Evolutionary conservation across 2,113 vertebrate species (phyloP), one percentile per base, ranked within the genome.

Genomic region (Aptenodytes forsteri): DNA sequence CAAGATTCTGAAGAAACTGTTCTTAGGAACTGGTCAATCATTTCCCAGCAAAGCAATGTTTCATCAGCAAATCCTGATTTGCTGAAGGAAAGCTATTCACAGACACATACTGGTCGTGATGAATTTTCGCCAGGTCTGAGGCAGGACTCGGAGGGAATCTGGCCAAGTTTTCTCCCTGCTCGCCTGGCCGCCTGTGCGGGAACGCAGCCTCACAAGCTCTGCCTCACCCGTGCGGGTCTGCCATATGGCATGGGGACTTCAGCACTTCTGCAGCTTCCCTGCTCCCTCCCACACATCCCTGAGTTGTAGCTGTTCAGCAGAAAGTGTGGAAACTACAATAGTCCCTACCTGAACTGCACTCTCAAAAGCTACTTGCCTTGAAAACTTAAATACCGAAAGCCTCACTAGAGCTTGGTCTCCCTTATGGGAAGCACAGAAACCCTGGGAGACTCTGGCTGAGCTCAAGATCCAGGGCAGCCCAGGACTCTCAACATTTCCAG

Each of bases 141-240:
- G 55, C 70, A 77, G n/a, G 38, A 42, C 50, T 76, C 1, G 0
- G 42, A 64, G n/a, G 40, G 70, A 76, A 62, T 36, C 15, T 40
- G 36, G 71, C 42, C 71, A 67, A 49, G 47, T 67, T 89, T 72
- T 47, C 19, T 49, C 61, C 46, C n/a, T 40, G 34, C 30, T 85
- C 16, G 32, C 32, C 71, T 56, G 61, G 54, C 56, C 13, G 8
- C 38, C 82, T 76, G 36, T 36, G 67, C 14, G 3, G 66, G 82
- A 80, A 44, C 3, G 1, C 20, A 78, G 49, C 46, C 75, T 32
- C 25, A 20, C 10, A 12, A 62, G n/a, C 36, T 72, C 49, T 81
- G 49, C 19, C 62, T 80, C 42, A 38, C 49, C 44, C 3, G 0
- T 2, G 2, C 2, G 2, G 67, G 30, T 59, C 49, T 1, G 2